Evolutionary conservation across 2,888 invertebrate genomes (phyloP), one percentile per base, ranked within the genome.

Genomic region (Plagodis pulveraria): DNA sequence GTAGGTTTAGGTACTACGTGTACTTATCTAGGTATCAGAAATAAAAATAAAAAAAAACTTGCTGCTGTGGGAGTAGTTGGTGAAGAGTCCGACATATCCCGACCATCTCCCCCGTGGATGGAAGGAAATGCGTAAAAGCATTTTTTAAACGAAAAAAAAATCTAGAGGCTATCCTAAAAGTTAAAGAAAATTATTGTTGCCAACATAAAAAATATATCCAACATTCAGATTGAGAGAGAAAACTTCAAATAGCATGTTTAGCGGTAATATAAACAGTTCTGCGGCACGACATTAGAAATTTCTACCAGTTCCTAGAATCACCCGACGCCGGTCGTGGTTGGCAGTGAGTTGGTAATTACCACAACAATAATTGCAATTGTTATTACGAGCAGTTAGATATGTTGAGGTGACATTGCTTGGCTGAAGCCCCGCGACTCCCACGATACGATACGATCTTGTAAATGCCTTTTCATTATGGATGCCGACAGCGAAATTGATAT

Each of bases 351-450:
- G 63, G 65, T 76, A 78, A 80, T 83, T 81, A 71, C 74, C 55
- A 74, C 72, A 76, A 81, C 78, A 78, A 74, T 70, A 62, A 74
- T 74, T 71, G 73, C 74, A 72, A 74, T 74, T 71, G 73, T 76
- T 72, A 78, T 80, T 71, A 75, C 70, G 69, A 72, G 70, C 73
- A 70, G 76, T 72, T 67, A 71, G 76, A 72, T 67, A 72, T 71
- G 74, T 65, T 59, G 63, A 52, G 63, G 67, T 74, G 78, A 76
- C 73, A 74, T 67, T 72, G 61, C 61, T 2, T 57, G 43, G 60
- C 53, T 56, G 56, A 47, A 66, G 66, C 65, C 67, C 66, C 67
- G 66, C 62, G 63, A 54, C 66, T 55, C 66, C 57, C 53, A 64
- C 52, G 45, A 45, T 51, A 40, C 33, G 47, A 51, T 60, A 34